Conservation (phyloP, 2,113 vertebrate species). For the Microtus pennsylvanicus region DNA sequence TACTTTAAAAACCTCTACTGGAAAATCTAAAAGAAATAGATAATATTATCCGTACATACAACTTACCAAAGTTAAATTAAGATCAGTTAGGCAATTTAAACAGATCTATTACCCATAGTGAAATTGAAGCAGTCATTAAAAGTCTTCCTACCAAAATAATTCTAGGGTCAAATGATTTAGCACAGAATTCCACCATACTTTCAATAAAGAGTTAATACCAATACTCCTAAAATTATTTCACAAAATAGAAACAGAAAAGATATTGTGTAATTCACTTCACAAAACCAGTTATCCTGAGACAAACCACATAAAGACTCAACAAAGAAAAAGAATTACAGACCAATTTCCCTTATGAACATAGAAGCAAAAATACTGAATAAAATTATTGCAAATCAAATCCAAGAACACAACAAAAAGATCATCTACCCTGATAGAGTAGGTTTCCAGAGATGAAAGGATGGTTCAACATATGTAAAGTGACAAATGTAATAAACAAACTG, state of each 20-base stretch:
- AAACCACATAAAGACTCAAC: not conserved
- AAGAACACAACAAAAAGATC: not conserved
- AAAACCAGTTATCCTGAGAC: not conserved
- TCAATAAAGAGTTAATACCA: not conserved
- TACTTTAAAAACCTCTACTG: not conserved
- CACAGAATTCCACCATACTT: not conserved
- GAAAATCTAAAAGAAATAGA: not conserved
- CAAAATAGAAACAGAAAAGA: not conserved
- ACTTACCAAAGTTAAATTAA: not conserved
- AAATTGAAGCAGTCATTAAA: not conserved
- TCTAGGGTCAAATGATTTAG: not conserved
- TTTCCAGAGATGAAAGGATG: not conserved
- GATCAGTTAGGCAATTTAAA: not conserved
- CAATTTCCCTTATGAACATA: not conserved
- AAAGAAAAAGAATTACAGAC: not conserved
- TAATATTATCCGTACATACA: not conserved
- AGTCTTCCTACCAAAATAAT: not conserved
- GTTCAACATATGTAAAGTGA: not conserved
- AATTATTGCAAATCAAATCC: not conserved
- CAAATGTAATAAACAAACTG: not conserved
- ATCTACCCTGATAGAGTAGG: not conserved
- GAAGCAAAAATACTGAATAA: not conserved
- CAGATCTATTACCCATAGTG: not conserved
- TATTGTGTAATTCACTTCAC: not conserved
- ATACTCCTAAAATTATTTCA: not conserved